Evolutionary conservation across 2,888 invertebrate species (phyloP).

Genomic region (Temnothorax ravouxi): DNA sequence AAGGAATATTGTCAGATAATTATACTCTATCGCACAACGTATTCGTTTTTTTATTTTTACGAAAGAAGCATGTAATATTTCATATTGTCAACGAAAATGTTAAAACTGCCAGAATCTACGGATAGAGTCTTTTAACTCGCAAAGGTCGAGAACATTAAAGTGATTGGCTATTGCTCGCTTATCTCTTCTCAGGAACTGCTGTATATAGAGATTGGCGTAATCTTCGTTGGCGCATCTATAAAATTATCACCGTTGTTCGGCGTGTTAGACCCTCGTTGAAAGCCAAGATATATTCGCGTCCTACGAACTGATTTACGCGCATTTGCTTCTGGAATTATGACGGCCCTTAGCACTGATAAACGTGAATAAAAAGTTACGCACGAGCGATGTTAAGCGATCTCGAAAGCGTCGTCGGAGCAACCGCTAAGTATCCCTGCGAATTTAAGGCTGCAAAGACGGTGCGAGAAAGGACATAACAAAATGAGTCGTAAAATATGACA

Average conservation of each 20-base stretch:
- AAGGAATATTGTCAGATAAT: neutral
- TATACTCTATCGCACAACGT: neutral
- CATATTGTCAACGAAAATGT: neutral
- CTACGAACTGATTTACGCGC: constrained; percentile 38
- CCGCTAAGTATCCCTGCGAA: constrained; percentile 14
- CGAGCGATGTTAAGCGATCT: constrained; percentile 13
- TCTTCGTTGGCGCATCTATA: constrained; percentile 23
- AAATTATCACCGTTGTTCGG: constrained; percentile 21
- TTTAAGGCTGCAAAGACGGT: constrained; percentile 31
- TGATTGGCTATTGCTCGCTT: neutral
- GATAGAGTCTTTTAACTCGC: neutral
- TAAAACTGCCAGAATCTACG: neutral
- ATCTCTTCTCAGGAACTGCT: neutral
- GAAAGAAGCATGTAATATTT: neutral
- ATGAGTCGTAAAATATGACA: constrained; percentile 72
- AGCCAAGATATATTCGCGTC: constrained; percentile 13
- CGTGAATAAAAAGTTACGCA: constrained; percentile 1
- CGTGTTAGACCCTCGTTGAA: constrained; percentile 23
- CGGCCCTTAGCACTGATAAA: constrained; percentile 11
- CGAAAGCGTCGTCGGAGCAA: neutral
- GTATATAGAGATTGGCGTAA: constrained; percentile 40
- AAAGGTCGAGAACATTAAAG: neutral
- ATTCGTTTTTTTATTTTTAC: constrained; percentile 3
- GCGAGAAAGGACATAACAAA: constrained; percentile 54
- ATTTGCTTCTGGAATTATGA: constrained; percentile 27